Conservation (phyloP, 2,797 vertebrate species). For the Onychomys torridus region DNA sequence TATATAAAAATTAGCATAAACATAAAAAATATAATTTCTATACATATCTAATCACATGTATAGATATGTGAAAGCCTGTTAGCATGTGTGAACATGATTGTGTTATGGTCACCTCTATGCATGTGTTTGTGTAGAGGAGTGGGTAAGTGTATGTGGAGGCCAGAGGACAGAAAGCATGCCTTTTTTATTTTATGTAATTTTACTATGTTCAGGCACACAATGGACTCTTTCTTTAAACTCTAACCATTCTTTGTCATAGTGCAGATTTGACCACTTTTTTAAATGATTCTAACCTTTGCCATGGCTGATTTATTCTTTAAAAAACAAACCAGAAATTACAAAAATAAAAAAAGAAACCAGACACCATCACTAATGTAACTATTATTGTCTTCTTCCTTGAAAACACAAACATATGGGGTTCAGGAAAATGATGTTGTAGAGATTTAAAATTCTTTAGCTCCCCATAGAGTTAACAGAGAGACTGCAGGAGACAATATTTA, state of each 20-base stretch:
- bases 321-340: neutral
- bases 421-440: neutral
- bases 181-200: neutral
- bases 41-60: neutral
- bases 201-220: neutral
- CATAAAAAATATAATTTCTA: neutral
- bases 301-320: neutral
- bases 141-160: neutral
- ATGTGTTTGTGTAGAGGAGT: neutral
- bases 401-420: neutral
- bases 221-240: neutral
- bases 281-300: neutral
- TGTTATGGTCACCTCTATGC: neutral
- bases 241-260: neutral
- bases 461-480: neutral
- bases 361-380: neutral
- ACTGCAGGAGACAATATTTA: neutral
- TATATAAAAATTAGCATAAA: neutral
- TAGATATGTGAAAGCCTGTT: neutral
- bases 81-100: neutral
- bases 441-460: neutral
- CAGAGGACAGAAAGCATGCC: neutral
- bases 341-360: neutral
- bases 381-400: neutral
- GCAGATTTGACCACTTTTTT: neutral